Evolutionary conservation across 2,113 vertebrate genomes (phyloP).

Genomic region (Catharus fuscescens): DNA sequence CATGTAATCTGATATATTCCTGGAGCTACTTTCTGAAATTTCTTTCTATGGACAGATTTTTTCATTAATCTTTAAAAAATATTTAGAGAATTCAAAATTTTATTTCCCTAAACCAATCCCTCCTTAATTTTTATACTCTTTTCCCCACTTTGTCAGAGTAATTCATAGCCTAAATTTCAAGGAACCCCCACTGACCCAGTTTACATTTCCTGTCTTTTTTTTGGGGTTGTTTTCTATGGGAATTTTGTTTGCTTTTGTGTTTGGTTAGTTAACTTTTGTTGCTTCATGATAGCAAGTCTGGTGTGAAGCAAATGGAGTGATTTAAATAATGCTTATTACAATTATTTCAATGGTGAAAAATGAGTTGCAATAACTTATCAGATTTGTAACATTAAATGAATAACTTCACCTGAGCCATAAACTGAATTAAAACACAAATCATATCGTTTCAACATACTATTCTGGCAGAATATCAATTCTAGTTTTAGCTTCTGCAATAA

Average conservation of each 20-base stretch:
- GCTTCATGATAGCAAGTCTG: background rate
- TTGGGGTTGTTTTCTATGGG: background rate
- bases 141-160: background rate
- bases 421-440: background rate
- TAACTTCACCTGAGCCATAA: background rate
- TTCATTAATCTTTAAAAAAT: background rate
- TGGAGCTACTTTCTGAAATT: background rate
- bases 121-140: background rate
- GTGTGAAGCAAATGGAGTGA: background rate
- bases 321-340: background rate
- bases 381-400: background rate
- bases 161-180: background rate
- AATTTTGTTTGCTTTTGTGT: background rate
- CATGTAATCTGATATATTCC: background rate
- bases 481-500: background rate
- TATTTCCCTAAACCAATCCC: background rate
- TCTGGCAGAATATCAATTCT: background rate
- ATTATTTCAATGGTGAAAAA: background rate
- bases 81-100: background rate
- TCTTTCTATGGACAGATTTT: background rate
- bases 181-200: accelerated
- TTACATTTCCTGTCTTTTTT: accelerated
- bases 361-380: background rate
- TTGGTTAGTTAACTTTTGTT: background rate
- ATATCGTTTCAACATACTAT: background rate